Base-by-base conservation (phyloP, 2,888 invertebrate species). In the Coelinius sp. region DNA sequence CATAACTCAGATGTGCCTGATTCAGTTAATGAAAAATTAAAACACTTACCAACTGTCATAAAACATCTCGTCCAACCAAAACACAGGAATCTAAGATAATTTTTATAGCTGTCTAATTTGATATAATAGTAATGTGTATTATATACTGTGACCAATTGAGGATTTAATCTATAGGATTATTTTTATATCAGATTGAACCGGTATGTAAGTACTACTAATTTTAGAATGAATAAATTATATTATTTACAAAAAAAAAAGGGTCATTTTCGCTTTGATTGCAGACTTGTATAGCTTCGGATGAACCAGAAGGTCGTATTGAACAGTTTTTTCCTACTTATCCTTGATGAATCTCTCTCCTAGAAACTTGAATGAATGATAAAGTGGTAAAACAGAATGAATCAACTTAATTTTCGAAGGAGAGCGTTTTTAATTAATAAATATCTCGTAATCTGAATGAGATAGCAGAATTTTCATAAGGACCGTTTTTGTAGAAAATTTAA, bases 11-110 rank as follows among this genome's bases (percentile, higher is more conserved):
- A 85, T 68, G 77, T 85, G 71, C 82, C 86, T 22, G 73, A 78
- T 14, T 67, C 80, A 5, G 86, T 90, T 27, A 84, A 87, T 79
- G 89, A 90, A 66, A 90, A 90, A 77, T 79, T 90, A 66, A 85
- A 86, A 73, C 84, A 89, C 70, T 86, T 90, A 82, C 89, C 89
- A 1, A 88, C 86, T 75, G 86, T 89, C 71, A 82, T 90, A 73
- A 87, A 88, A 77, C 84, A 88, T 80, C 81, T 90, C 69, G 86
- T 85, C 79, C 88, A 80, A 80, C 82, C 81, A 75, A 80, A 79
- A 44, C 79, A 79, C 52, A 84, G 81, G 69, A 81, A 77, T 73
- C 79, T 86, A 79, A 78, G 86, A 76, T 86, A 82, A 76, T 70
- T 77, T 77, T 52, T 71, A 62, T 35, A 49, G 52, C 75, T 70